Evolutionary conservation across 2,888 invertebrate species (phyloP).

Genomic region (Acronicta alni): DNA sequence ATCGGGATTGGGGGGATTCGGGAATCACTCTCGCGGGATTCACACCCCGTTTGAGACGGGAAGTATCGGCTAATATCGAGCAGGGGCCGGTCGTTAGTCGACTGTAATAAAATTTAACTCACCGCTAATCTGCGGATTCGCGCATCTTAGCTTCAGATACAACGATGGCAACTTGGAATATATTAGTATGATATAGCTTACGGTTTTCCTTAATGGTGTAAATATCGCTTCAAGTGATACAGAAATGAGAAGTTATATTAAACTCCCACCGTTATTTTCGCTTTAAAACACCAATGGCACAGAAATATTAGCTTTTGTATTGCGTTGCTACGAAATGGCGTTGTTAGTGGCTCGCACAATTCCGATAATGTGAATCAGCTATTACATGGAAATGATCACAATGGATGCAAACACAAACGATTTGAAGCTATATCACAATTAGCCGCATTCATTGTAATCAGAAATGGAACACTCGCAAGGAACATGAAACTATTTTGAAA

Average conservation of each 20-base stretch:
- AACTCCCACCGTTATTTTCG: slow-evolving; percentile 13
- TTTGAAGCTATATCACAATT: neutral
- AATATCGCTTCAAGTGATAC: slow-evolving; percentile 27
- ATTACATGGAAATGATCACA: slow-evolving; percentile 6
- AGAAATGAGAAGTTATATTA: slow-evolving; percentile 27
- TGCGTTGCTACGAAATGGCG: neutral
- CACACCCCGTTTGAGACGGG: slow-evolving; percentile 59
- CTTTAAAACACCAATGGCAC: slow-evolving; percentile 16
- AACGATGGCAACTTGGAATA: slow-evolving; percentile 43
- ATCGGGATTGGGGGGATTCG: slow-evolving; percentile 51
- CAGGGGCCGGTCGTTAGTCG: slow-evolving; percentile 58
- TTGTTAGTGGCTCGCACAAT: neutral
- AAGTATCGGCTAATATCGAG: slow-evolving; percentile 59
- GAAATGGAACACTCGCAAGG: neutral
- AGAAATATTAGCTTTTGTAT: slow-evolving; percentile 13
- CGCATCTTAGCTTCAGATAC: slow-evolving; percentile 45
- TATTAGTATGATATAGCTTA: slow-evolving; percentile 51
- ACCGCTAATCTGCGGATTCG: slow-evolving; percentile 52
- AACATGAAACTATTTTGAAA: neutral
- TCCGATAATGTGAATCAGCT: neutral
- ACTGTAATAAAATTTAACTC: slow-evolving; percentile 62
- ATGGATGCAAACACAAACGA: neutral
- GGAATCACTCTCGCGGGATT: slow-evolving; percentile 62
- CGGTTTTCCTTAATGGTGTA: slow-evolving; percentile 22
- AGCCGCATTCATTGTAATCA: neutral